Conservation (phyloP, 2,888 invertebrate species). For the Sinodicranocentrus sp. region DNA sequence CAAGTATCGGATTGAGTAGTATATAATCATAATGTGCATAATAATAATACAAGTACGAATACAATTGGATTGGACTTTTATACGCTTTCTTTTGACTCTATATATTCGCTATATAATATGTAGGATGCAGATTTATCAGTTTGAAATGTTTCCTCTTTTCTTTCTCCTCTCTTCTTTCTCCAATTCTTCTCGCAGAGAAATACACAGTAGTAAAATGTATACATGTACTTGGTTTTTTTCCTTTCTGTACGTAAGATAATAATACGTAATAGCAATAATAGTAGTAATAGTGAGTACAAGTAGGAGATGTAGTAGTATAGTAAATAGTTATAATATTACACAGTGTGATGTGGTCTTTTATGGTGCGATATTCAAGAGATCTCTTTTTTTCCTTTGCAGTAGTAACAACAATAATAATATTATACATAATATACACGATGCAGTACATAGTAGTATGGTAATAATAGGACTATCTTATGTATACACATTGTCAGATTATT, state of each 20-base stretch:
- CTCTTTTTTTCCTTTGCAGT: slow-evolving; percentile 51
- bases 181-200: neutral
- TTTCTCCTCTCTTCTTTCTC: slow-evolving; percentile 16
- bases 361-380: slow-evolving; percentile 67
- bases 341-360: slow-evolving; percentile 64
- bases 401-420: slow-evolving; percentile 28
- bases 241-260: slow-evolving; percentile 20
- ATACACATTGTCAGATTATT: neutral
- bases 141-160: slow-evolving; percentile 43
- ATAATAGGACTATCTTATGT: too few species aligned
- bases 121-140: slow-evolving; percentile 49
- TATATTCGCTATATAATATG: slow-evolving; percentile 25
- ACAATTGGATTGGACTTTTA: slow-evolving; percentile 15
- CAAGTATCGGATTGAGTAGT: slow-evolving; percentile 9
- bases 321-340: slow-evolving; percentile 33
- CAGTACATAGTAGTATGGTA: slow-evolving; percentile 6
- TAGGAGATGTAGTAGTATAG: slow-evolving; percentile 20
- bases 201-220: slow-evolving; percentile 21
- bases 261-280: slow-evolving; percentile 29
- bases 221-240: neutral
- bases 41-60: slow-evolving; percentile 26
- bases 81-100: neutral
- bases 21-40: slow-evolving; percentile 17
- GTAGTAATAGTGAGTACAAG: slow-evolving; percentile 1
- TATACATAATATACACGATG: slow-evolving; percentile 38